These are phyloP conservation scores for Astatotilapia flaviijosephi DNA, from an alignment of 2,113 vertebrate genomes.

Conservation along the genomic window DNA sequence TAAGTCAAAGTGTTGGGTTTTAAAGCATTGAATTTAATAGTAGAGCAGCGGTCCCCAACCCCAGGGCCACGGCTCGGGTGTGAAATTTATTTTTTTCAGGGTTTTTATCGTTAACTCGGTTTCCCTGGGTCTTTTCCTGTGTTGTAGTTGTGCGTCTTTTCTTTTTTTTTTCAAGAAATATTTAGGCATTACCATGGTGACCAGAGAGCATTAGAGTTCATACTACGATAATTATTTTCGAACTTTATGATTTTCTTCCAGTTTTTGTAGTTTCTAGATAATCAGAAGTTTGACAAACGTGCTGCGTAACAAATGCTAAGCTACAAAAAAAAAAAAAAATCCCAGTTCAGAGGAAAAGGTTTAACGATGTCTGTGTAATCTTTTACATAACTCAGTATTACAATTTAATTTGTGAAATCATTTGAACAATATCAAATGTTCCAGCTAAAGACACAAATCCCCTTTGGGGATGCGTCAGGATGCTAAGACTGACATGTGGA, in stretches of 20 bases:
- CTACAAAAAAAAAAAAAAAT: not conserved
- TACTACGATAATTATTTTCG: rapidly evolving
- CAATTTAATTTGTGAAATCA: not conserved
- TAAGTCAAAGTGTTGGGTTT: not conserved
- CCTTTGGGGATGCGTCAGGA: not conserved
- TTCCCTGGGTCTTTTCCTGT: not conserved
- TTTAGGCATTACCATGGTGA: rapidly evolving
- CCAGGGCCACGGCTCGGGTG: not conserved
- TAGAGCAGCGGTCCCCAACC: not conserved
- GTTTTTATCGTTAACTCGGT: not conserved
- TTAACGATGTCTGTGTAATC: not conserved
- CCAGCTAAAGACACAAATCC: not conserved
- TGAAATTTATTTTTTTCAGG: not conserved
- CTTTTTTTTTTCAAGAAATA: not conserved
- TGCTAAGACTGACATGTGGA: rapidly evolving
- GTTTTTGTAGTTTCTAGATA: not conserved
- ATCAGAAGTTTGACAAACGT: not conserved
- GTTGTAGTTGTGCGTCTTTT: not conserved
- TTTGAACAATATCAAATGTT: not conserved
- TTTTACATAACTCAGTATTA: not conserved
- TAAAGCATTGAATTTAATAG: not conserved
- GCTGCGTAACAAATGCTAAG: not conserved
- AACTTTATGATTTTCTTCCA: not conserved
- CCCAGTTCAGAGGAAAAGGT: not conserved
- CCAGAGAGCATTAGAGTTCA: not conserved